phyloP scores from a whole-genome alignment of 2,797 vertebrate genomes.

The Vireo griseus region DNA sequence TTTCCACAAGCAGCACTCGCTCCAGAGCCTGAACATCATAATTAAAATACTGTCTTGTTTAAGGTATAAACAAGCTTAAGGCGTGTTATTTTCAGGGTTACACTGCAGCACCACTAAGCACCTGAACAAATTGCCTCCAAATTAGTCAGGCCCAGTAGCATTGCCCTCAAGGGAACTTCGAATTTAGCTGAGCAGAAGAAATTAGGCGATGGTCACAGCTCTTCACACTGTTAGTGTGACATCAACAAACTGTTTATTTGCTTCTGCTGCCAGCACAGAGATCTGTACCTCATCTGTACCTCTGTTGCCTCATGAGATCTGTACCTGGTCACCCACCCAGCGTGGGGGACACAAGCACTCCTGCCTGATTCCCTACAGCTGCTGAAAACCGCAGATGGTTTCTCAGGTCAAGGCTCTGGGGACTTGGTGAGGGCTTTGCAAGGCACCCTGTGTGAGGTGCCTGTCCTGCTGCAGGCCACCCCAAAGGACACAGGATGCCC shows the following conservation, averaged over 20 bases:
- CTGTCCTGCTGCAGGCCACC: accelerated
- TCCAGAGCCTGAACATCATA: not conserved
- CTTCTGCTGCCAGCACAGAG: not conserved
- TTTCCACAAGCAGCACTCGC: not conserved
- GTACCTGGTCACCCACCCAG: not conserved
- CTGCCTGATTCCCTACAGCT: not conserved
- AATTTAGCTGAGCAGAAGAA: not conserved
- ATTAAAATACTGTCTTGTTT: not conserved
- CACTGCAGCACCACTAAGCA: not conserved
- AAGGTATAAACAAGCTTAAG: not conserved
- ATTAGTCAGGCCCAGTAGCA: not conserved
- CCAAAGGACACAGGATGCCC: accelerated
- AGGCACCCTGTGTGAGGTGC: not conserved
- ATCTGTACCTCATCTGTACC: too few species aligned
- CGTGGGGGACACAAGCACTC: not conserved
- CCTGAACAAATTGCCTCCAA: not conserved
- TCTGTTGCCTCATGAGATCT: not conserved
- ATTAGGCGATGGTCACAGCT: not conserved
- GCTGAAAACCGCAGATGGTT: not conserved
- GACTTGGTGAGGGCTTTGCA: accelerated
- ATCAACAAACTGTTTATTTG: not conserved
- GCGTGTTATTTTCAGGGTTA: not conserved
- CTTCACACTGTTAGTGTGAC: not conserved
- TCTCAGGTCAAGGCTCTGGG: not conserved
- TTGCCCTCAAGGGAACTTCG: not conserved